Evolutionary conservation across 2,797 vertebrate genomes (phyloP).

Genomic region (Craterocephalus amniculus): DNA sequence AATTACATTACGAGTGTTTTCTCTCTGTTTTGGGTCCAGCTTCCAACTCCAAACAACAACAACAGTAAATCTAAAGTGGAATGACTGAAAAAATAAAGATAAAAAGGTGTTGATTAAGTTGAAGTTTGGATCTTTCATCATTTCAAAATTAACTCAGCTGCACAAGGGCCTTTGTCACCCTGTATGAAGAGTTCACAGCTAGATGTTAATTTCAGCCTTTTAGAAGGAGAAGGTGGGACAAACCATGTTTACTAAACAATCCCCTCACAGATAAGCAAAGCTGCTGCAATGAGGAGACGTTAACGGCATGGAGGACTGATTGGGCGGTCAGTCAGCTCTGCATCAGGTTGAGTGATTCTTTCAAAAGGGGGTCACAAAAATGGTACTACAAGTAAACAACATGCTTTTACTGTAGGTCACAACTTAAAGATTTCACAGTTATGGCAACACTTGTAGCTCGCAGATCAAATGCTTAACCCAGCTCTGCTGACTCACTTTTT

Average conservation of each 20-base stretch:
- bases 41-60: too few species aligned
- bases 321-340: too few species aligned
- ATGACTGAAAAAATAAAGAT: not conserved
- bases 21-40: too few species aligned
- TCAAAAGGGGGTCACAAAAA: slow-evolving; percentile 36
- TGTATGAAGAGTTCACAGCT: not conserved
- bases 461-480: not conserved
- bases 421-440: slow-evolving; percentile 8
- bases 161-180: slow-evolving; percentile 29
- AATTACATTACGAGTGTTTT: too few species aligned
- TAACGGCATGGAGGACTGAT: slow-evolving; percentile 43
- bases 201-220: not conserved
- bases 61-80: not conserved
- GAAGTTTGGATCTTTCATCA: not conserved
- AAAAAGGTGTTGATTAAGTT: not conserved
- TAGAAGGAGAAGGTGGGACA: slow-evolving; percentile 20
- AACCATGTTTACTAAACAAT: slow-evolving; percentile 69
- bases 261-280: slow-evolving; percentile 66
- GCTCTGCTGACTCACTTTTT: not conserved
- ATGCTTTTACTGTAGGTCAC: too few species aligned
- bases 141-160: not conserved
- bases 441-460: not conserved
- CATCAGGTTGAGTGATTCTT: slow-evolving; percentile 36
- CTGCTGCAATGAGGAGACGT: slow-evolving; percentile 44
- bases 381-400: too few species aligned